Evolutionary conservation across 2,888 invertebrate species (phyloP).

Genomic region (Agriotes lineatus): DNA sequence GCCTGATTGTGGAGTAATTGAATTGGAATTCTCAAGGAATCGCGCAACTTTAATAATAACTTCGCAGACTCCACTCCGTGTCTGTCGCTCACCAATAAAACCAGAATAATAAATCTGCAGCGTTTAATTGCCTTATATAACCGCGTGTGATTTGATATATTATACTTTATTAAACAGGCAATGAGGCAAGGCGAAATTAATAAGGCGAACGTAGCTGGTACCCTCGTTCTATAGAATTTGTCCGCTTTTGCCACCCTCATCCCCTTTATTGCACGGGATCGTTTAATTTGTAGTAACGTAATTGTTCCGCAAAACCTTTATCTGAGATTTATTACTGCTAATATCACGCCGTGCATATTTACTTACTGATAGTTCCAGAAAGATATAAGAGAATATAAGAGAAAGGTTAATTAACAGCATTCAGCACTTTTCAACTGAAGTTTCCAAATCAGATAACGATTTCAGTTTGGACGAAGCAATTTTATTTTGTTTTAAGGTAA

Average conservation of each 20-base stretch:
- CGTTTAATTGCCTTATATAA: constrained; percentile 36
- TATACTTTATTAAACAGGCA: constrained; percentile 39
- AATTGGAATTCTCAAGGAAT: constrained; percentile 21
- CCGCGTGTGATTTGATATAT: constrained; percentile 35
- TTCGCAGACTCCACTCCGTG: constrained; percentile 10
- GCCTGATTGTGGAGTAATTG: constrained; percentile 18
- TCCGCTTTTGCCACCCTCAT: constrained; percentile 24
- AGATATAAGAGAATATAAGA: too few species aligned
- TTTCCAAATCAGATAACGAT: too few species aligned
- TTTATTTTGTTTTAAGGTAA: too few species aligned
- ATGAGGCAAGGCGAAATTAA: constrained; percentile 40
- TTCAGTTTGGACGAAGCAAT: too few species aligned
- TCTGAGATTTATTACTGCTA: constrained; percentile 32
- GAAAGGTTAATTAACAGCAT: too few species aligned
- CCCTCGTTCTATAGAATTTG: constrained; percentile 34
- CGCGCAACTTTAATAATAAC: constrained; percentile 19
- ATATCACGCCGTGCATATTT: too few species aligned
- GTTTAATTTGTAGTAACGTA: constrained; percentile 25
- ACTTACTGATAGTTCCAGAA: too few species aligned
- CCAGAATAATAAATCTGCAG: constrained; percentile 27
- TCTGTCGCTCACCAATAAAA: constrained; percentile 26
- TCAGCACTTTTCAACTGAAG: too few species aligned
- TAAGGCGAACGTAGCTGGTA: constrained; percentile 32
- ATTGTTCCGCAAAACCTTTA: constrained; percentile 31
- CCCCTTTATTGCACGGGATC: constrained; percentile 27